Base-by-base conservation (phyloP, 2,888 invertebrate species). In the Melolontha melolontha region DNA sequence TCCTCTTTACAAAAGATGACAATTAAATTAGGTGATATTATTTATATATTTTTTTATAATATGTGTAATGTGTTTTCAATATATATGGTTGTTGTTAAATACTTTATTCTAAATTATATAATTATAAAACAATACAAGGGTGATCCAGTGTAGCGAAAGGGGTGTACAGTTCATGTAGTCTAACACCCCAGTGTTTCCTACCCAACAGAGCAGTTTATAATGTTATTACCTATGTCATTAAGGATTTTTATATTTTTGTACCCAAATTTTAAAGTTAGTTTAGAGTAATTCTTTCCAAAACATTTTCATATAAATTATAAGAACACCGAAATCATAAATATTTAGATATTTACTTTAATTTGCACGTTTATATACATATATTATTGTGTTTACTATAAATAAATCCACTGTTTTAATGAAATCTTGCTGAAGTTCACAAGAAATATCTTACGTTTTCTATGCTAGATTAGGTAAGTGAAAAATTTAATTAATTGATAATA, bases 201-300 rank as follows among this genome's bases (percentile, higher is more conserved):
- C 64, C 54, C 64, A 12, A 41, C 44, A 54, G 34, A 14, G 16
- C 40, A 22, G 16, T 51, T 39, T 44, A 41, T 44, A 54, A 12
- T 22, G 10, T 40, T 49, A 39, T 16, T 54, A 55, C 14, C n/a
- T 40, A 54, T 27, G 66, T 51, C 47, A 59, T 49, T 40, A 66
- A 66, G 52, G 49, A 50, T 66, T 70, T 71, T 71, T 67, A 67
- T 71, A 71, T 71, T 71, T 71, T 71, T 71, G 64, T 71, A 71
- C 71, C 71, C 71, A 64, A 59, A 29, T 66, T 71, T 69, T 8
- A 54, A 17, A 66, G 40, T 66, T 66, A 57, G 66, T 66, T 66
- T 66, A 66, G 66, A 51, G 22, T 34, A 52, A 57, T 50, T 50
- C 66, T 66, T 62, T 55, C 39, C 27, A 55, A 39, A 50, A 62